Conservation (phyloP, 2,888 invertebrate species). For the Diplolepis rosae region DNA sequence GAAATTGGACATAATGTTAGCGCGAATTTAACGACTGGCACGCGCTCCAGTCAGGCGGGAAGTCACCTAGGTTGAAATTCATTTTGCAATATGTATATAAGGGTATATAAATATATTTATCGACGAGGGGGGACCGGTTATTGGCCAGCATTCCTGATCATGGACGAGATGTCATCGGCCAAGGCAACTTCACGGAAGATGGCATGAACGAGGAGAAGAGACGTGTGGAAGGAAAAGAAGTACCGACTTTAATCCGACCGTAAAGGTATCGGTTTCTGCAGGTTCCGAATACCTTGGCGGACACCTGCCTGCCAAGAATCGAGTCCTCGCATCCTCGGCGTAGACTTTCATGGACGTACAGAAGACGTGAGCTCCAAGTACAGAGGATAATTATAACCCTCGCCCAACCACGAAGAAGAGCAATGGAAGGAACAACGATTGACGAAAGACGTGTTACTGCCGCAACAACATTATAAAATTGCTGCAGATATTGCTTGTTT, state of each 20-base stretch:
- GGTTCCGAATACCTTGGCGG: conserved; percentile 48
- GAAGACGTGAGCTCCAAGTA: conserved; percentile 19
- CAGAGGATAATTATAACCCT: conserved; percentile 16
- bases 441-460: conserved; percentile 5
- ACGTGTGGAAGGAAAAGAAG: conserved; percentile 34
- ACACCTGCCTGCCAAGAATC: conserved; percentile 29
- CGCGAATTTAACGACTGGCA: conserved; percentile 25
- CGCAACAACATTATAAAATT: not conserved
- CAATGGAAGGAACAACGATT: conserved; percentile 20
- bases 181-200: conserved; percentile 58
- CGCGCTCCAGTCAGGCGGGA: conserved; percentile 15
- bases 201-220: conserved; percentile 43
- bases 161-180: conserved; percentile 69
- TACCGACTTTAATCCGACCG: conserved; percentile 55
- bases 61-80: conserved; percentile 23
- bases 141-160: conserved; percentile 65
- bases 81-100: conserved; percentile 15
- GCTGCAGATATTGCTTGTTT: not conserved
- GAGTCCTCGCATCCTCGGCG: conserved; percentile 15
- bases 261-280: conserved; percentile 55
- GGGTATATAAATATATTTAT: not conserved
- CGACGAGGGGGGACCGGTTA: conserved; percentile 58
- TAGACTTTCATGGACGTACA: not conserved
- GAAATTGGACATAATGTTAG: conserved; percentile 3
- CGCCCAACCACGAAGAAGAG: conserved; percentile 8